phyloP scores from a whole-genome alignment of 2,113 vertebrate species.

The Gymnorhina tibicen region DNA sequence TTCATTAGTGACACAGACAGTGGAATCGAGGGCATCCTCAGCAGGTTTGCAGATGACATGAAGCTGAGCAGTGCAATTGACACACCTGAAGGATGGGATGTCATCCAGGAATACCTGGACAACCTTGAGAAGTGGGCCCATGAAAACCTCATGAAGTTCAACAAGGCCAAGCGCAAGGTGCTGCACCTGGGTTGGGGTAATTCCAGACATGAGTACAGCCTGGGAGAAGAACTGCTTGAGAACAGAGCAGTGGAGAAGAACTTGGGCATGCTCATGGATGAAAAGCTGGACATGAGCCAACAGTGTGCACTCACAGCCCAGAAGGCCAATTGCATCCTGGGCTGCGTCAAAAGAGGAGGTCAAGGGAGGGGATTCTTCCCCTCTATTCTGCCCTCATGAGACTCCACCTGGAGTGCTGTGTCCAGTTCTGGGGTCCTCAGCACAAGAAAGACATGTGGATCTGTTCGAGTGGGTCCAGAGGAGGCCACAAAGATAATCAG shows the following conservation, averaged over 20 bases:
- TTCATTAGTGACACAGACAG: not conserved
- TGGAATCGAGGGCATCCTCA: not conserved
- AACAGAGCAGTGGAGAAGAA: not conserved
- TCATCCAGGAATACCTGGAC: not conserved
- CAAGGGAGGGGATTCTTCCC: not conserved
- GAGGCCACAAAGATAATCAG: not conserved
- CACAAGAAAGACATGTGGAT: not conserved
- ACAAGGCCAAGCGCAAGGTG: not conserved
- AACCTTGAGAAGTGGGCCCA: not conserved
- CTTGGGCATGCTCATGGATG: not conserved
- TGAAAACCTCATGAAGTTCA: not conserved
- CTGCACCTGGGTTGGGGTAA: not conserved
- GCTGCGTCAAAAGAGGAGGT: not conserved
- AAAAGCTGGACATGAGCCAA: not conserved
- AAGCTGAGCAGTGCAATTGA: rapidly evolving
- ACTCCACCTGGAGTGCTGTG: not conserved
- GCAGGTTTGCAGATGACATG: not conserved
- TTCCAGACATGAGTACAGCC: not conserved
- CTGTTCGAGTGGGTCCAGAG: not conserved
- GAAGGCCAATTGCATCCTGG: not conserved
- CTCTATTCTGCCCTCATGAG: not conserved
- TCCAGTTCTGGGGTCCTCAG: not conserved
- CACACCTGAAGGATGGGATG: not conserved
- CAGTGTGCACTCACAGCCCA: rapidly evolving
- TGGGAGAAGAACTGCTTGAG: not conserved